Percentiles rank a stretch among this genome's conserved stretches.
Conservation (phyloP, 2,888 invertebrate genomes). For the Lycophotia porphyrea region DNA sequence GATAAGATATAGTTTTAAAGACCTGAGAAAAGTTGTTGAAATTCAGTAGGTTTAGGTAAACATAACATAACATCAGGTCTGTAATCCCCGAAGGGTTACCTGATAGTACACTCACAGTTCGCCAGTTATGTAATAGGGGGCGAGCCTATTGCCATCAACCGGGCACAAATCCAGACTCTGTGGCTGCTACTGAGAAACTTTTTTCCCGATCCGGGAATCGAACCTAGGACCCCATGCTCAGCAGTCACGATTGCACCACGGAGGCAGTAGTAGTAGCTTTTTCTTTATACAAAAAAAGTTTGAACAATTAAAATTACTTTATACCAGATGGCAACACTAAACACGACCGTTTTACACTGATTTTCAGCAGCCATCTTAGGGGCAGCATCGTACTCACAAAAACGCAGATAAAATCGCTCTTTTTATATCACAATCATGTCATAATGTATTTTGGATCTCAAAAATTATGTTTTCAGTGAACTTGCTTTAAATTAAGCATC, state of each 20-base stretch:
- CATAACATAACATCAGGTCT: too few relatives aligned
- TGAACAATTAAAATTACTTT: not conserved
- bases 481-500: not conserved
- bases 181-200: too few relatives aligned
- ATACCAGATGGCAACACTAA: not conserved
- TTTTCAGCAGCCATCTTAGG: not conserved
- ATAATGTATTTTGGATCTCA: not conserved
- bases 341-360: too few relatives aligned
- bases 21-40: not conserved
- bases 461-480: not conserved
- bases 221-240: too few relatives aligned
- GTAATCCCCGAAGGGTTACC: too few relatives aligned
- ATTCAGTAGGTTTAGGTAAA: not conserved
- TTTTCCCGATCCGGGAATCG: too few relatives aligned
- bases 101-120: too few relatives aligned
- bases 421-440: not conserved
- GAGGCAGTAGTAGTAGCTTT: not conserved
- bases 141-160: too few relatives aligned
- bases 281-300: not conserved
- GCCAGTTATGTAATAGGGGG: too few relatives aligned
- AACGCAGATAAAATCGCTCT: not conserved
- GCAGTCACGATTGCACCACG: too few relatives aligned
- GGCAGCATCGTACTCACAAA: not conserved
- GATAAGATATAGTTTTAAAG: slow-evolving; percentile 44
- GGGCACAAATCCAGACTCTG: too few relatives aligned